These are phyloP conservation scores for Misgurnus mizolepis DNA, from an alignment of 2,113 vertebrate genomes.

Conservation along the genomic window DNA sequence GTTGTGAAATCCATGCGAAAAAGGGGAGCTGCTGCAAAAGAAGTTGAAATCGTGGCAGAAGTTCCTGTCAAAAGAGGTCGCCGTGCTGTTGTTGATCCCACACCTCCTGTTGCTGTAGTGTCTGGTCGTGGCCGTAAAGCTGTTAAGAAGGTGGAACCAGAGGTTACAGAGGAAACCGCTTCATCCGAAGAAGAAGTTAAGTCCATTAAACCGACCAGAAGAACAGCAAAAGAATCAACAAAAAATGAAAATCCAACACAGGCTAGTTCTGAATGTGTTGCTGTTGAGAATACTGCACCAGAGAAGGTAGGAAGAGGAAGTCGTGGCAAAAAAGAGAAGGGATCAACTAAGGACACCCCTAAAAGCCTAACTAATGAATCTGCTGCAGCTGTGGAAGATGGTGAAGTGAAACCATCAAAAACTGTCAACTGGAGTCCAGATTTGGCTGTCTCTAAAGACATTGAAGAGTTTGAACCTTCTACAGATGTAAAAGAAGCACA, in stretches of 20 bases:
- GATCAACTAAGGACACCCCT: constrained; percentile 26
- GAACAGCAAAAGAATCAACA: not conserved
- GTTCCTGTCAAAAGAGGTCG: constrained; percentile 48
- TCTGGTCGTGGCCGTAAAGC: constrained; percentile 45
- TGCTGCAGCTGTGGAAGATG: not conserved
- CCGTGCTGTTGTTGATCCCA: not conserved
- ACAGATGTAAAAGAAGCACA: not conserved
- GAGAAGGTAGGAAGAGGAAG: constrained; percentile 48
- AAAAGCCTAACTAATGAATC: not conserved
- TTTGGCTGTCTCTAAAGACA: constrained; percentile 38
- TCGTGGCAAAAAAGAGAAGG: constrained; percentile 39
- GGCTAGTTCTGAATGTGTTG: not conserved
- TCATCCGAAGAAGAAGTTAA: constrained; percentile 4
- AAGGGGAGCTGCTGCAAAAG: not conserved
- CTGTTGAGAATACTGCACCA: not conserved
- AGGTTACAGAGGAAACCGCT: not conserved
- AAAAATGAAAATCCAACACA: not conserved
- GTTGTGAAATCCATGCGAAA: constrained; percentile 10
- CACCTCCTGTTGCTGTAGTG: constrained; percentile 17
- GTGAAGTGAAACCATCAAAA: constrained; percentile 41
- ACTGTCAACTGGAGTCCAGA: constrained; percentile 57
- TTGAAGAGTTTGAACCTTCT: constrained; percentile 1
- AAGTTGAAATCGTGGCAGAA: not conserved
- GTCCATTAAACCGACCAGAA: not conserved
- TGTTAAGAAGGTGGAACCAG: not conserved